Percentiles rank a stretch among this genome's conserved stretches.
Evolutionary conservation across 1,140 invertebrate species (phyloP).

Genomic region (Pogonomyrmex barbatus): DNA sequence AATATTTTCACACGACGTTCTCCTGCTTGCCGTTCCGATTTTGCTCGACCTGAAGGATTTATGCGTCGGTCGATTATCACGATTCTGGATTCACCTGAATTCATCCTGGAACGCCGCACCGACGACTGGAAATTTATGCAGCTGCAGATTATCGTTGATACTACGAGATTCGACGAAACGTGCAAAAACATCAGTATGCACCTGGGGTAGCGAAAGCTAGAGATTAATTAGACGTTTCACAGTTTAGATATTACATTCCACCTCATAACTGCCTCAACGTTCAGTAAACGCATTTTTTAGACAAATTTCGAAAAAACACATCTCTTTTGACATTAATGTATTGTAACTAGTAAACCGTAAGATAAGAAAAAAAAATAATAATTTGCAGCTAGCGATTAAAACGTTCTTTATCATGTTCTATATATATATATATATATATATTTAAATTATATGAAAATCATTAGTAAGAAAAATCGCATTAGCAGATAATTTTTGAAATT

Average conservation of each 20-base stretch:
- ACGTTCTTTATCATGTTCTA: too few species aligned
- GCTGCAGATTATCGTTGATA: slow-evolving; percentile 63
- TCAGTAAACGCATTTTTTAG: background rate
- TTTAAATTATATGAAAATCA: background rate
- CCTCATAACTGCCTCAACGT: slow-evolving; percentile 7
- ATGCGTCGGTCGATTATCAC: slow-evolving; percentile 68
- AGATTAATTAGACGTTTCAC: slow-evolving; percentile 41
- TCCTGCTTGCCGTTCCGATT: slow-evolving; percentile 46
- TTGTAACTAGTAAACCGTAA: background rate
- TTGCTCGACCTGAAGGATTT: slow-evolving; percentile 52
- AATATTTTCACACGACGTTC: slow-evolving; percentile 62
- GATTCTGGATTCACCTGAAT: slow-evolving; percentile 60
- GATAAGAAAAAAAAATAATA: background rate
- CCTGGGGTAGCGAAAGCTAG: background rate
- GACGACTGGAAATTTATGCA: slow-evolving; percentile 64
- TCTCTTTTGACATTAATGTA: background rate
- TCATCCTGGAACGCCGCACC: slow-evolving; percentile 24
- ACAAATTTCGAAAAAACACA: background rate
- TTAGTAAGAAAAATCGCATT: background rate
- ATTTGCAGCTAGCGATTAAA: background rate
- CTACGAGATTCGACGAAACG: slow-evolving; percentile 32
- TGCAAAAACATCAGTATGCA: slow-evolving; percentile 39
- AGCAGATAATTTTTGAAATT: background rate
- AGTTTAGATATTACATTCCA: slow-evolving; percentile 11
- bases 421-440: too few species aligned